phyloP scores from a whole-genome alignment of 2,888 invertebrate genomes.

The Auanema freiburgensis region DNA sequence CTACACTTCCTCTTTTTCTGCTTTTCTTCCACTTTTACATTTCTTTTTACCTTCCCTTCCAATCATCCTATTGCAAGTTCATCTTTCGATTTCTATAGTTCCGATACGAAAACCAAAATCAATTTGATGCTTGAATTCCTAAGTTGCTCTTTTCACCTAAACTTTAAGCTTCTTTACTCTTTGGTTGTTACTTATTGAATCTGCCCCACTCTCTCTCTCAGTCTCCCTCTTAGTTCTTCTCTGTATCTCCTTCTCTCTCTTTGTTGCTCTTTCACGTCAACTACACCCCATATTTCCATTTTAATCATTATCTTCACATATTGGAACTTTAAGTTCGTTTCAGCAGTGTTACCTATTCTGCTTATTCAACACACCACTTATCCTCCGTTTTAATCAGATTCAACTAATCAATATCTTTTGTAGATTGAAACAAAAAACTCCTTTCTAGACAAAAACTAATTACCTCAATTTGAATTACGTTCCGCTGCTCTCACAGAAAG shows the following conservation, averaged over 20 bases:
- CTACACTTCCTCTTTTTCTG: slow-evolving; percentile 8
- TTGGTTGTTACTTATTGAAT: neutral
- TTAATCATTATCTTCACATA: neutral
- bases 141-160: slow-evolving; percentile 9
- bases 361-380: neutral
- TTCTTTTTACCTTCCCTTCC: slow-evolving; percentile 4
- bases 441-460: too few species aligned
- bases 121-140: neutral
- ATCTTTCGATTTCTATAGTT: too few species aligned
- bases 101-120: too few species aligned
- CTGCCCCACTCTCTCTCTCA: slow-evolving; percentile 8
- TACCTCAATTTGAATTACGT: too few species aligned
- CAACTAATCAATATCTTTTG: too few species aligned
- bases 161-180: slow-evolving; percentile 8
- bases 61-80: neutral
- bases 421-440: too few species aligned
- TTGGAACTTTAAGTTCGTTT: neutral
- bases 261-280: neutral
- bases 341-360: neutral
- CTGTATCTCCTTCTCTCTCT: slow-evolving; percentile 6
- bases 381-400: too few species aligned
- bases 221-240: slow-evolving; percentile 2
- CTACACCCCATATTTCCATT: slow-evolving; percentile 2
- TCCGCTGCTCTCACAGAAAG: too few species aligned
- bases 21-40: slow-evolving; percentile 11